Evolutionary conservation across 2,888 invertebrate species (phyloP).

Genomic region (Dynastes tityus): DNA sequence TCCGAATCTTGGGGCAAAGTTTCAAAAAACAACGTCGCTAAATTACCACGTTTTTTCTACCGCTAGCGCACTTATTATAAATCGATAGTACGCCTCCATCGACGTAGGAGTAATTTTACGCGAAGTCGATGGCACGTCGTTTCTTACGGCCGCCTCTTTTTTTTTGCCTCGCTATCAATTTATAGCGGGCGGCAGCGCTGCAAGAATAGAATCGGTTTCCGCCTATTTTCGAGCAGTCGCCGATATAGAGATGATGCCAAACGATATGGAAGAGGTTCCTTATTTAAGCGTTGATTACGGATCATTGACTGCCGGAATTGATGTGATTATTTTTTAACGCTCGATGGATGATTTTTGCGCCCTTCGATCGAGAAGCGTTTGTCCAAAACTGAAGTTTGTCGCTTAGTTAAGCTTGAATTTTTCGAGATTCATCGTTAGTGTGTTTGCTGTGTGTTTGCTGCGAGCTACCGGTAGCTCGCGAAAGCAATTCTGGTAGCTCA

Average conservation of each 20-base stretch:
- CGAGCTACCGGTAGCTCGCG: too few relatives aligned
- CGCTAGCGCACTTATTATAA: slow-evolving; percentile 44
- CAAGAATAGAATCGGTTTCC: slow-evolving; percentile 21
- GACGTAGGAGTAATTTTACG: slow-evolving; percentile 34
- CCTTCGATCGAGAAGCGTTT: too few relatives aligned
- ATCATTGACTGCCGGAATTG: slow-evolving; percentile 41
- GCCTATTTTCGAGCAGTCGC: slow-evolving; percentile 15
- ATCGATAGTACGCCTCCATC: slow-evolving; percentile 39
- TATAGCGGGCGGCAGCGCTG: not conserved
- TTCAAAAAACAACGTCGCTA: not conserved
- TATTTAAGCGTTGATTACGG: slow-evolving; percentile 46
- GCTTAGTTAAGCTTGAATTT: too few relatives aligned
- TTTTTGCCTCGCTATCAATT: slow-evolving; percentile 47
- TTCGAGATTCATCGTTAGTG: too few relatives aligned
- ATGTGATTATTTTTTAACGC: slow-evolving; percentile 32
- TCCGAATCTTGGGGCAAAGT: not conserved
- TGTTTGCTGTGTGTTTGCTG: too few relatives aligned
- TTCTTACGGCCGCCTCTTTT: slow-evolving; percentile 29
- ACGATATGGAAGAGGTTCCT: slow-evolving; percentile 40
- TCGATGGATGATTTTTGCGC: not conserved
- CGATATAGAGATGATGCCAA: slow-evolving; percentile 41
- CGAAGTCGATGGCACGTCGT: slow-evolving; percentile 42
- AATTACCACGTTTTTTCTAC: not conserved
- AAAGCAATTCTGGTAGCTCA: too few relatives aligned
- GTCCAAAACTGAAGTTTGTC: too few relatives aligned